phyloP scores from a whole-genome alignment of 2,797 vertebrate species.

The Menidia menidia region DNA sequence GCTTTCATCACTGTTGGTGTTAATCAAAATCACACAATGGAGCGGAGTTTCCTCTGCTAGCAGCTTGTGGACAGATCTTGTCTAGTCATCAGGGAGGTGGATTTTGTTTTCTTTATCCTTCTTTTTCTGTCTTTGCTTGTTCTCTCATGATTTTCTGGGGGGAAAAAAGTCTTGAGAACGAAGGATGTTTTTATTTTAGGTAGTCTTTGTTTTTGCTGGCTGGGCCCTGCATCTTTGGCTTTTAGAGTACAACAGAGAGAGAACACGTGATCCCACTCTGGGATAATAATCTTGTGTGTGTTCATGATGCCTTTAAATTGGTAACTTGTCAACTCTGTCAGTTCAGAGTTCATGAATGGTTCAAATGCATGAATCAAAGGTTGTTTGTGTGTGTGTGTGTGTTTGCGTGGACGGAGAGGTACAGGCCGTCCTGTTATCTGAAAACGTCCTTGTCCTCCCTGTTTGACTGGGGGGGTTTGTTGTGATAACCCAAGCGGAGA shows the following conservation, averaged over 20 bases:
- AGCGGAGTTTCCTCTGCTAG: constrained; percentile 61
- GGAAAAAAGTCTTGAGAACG: background rate
- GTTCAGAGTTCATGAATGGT: constrained; percentile 13
- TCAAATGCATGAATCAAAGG: constrained; percentile 10
- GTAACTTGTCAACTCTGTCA: constrained; percentile 9
- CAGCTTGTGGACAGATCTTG: constrained; percentile 44
- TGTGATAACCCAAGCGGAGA: constrained; percentile 56
- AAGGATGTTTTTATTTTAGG: background rate
- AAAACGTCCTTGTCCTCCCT: constrained; percentile 44
- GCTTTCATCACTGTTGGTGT: constrained; percentile 50
- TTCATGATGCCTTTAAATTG: constrained; percentile 26
- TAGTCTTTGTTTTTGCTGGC: background rate
- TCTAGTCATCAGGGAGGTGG: constrained; percentile 52
- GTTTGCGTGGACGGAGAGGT: background rate
- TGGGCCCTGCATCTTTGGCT: background rate
- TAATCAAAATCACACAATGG: constrained; percentile 65
- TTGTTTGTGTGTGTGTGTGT: background rate
- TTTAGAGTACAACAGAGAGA: background rate
- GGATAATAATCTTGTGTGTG: background rate
- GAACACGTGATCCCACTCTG: background rate
- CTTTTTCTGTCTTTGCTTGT: background rate
- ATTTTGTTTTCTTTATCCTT: background rate
- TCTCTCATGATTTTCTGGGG: background rate
- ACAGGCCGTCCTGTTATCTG: constrained; percentile 32
- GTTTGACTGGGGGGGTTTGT: constrained; percentile 38